Base-by-base conservation (phyloP, 2,888 invertebrate genomes). In the Tanypteryx hageni region DNA sequence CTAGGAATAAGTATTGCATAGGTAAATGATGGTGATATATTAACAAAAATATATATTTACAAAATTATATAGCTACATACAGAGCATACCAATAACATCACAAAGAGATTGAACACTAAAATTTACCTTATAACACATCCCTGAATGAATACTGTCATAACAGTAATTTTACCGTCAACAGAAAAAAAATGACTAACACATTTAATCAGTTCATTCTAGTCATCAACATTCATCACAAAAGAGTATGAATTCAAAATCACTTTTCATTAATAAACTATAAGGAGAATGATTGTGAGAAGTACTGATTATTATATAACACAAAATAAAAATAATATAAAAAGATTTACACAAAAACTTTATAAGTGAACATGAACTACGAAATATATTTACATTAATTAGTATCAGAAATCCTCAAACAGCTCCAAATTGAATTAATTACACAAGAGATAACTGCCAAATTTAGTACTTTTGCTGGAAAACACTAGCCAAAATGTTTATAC, bases 11-110 rank as follows among this genome's bases (percentile, higher is more conserved):
- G 57, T 85, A 83, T 83, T 83, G 9, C 8, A 16, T 13, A 83
- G 83, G 44, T 83, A 9, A 83, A n/a, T 18, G 57, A n/a, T 44
- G 44, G 16, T 83, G 57, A 44, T 14, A 83, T 16, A 83, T 31
- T 68, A 68, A 89, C 89, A 89, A 89, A 89, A 61, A 89, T 89
- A 89, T 89, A 31, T 89, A 89, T 89, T 89, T 89, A 89, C 89
- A 89, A 89, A 89, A 89, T 89, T 44, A 76, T 64, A 86, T 44
- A 89, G 44, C 89, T 89, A 89, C 64, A 89, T 61, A 31, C 89
- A 89, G 64, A 89, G 64, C 89, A 89, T 86, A 61, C 86, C 61
- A 61, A 61, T 89, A 64, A 89, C 76, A 89, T 89, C 89, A 89
- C 89, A 68, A 64, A 64, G 8, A 68, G 27, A 64, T 31, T n/a